Evolutionary conservation across 1,140 invertebrate species (phyloP), one percentile per base, ranked within the genome.

Genomic region (Trichogramma pretiosum): DNA sequence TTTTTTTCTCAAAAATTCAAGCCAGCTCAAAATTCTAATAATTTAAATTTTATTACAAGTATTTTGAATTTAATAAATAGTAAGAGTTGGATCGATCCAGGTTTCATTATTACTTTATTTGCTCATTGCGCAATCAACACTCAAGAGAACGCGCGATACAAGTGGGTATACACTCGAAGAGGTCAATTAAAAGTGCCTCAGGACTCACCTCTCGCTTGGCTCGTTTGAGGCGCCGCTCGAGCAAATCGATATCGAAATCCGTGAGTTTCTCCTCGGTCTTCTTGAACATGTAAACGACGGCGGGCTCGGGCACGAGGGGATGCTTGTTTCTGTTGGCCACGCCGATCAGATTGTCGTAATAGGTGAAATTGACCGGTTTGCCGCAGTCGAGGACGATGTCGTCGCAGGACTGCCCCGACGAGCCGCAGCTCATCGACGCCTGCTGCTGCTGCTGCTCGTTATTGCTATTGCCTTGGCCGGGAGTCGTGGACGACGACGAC

Each of bases 321-420:
- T 83, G 82, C 52, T 76, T 77, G 52, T 78, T 80, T 48, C 88
- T 70, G 57, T 87, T 82, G 11, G 83, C 78, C 34, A 93, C 81
- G 21, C 88, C 88, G 35, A 86, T 78, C 37, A 93, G 70, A 68
- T 88, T 88, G 62, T 91, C 89, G 70, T 90, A 91, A 62, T 87
- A 86, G 10, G 89, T 90, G 61, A 84, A 87, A 69, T 91, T 91
- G 0, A 87, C 85, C 35, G 86, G 78, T 72, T 88, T 88, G 3
- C 89, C 89, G 73, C 89, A 91, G 58, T 88, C 85, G 45, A 91
- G 67, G 53, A 81, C 74, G 63, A 86, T 79, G 56, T 83, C 79
- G 35, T 82, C 77, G 30, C 67, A 70, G 47, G 64, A 59, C 21
- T 68, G 67, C 17, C 58, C 63, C 35, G 58, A 43, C 30, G 59